Conservation (phyloP, 2,113 vertebrate genomes). For the Protomyctophum bolini region DNA sequence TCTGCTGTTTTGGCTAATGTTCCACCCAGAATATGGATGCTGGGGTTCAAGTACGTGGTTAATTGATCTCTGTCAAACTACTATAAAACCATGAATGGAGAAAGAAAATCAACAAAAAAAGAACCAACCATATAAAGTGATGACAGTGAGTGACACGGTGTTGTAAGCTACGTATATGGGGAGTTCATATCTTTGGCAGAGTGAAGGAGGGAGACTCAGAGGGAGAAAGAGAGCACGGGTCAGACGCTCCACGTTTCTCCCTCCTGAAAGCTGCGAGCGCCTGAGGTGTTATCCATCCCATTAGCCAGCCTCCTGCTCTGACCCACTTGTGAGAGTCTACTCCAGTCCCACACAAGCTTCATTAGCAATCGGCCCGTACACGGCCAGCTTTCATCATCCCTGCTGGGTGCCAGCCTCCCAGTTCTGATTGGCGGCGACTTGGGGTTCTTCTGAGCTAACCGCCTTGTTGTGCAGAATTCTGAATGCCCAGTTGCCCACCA, state of each 20-base stretch:
- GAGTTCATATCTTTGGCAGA: not conserved
- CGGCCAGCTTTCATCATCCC: conserved; percentile 32
- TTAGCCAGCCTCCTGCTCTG: conserved; percentile 15
- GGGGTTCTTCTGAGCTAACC: conserved; percentile 47
- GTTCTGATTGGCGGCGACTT: conserved; percentile 32
- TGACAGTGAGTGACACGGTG: not conserved
- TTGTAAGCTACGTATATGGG: not conserved
- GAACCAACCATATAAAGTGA: too few species aligned
- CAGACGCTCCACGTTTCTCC: not conserved
- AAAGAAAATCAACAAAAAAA: too few species aligned
- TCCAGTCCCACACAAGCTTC: conserved; percentile 36
- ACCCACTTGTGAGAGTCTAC: conserved; percentile 49
- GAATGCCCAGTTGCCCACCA: too few species aligned
- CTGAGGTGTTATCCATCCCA: conserved; percentile 20
- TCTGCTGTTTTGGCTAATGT: too few species aligned
- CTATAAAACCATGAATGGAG: too few species aligned
- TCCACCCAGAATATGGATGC: too few species aligned
- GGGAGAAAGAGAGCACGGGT: not conserved
- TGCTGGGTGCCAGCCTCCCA: conserved; percentile 22
- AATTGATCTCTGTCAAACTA: too few species aligned
- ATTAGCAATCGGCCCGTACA: conserved; percentile 44
- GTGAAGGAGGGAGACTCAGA: not conserved
- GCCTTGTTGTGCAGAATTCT: too few species aligned
- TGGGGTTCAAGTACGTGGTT: too few species aligned
- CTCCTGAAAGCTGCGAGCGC: not conserved